Conservation (phyloP, 1,140 invertebrate species). For the Drosophila repletoides region DNA sequence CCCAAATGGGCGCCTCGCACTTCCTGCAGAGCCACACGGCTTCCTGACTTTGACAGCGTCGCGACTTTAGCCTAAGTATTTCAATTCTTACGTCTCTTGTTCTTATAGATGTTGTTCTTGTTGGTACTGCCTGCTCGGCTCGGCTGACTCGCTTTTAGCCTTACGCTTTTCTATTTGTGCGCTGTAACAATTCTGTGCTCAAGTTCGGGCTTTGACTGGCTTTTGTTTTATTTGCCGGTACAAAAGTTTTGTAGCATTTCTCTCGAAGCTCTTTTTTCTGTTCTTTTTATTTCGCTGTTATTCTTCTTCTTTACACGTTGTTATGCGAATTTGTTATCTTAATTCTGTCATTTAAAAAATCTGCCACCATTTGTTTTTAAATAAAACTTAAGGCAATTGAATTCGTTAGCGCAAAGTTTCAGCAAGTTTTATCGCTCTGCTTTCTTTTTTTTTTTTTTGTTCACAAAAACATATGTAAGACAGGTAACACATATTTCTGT, state of each 20-base stretch:
- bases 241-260: constrained; percentile 61
- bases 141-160: constrained; percentile 11
- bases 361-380: constrained; percentile 70
- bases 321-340: constrained; percentile 75
- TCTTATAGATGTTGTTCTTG: constrained; percentile 41
- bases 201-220: constrained; percentile 46
- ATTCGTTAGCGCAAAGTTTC: constrained; percentile 55
- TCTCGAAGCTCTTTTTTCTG: constrained; percentile 28
- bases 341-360: constrained; percentile 78
- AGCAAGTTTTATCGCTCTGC: constrained; percentile 27
- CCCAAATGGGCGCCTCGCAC: constrained; percentile 37
- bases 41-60: constrained; percentile 73
- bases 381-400: constrained; percentile 75
- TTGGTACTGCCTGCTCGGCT: constrained; percentile 33
- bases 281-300: constrained; percentile 30
- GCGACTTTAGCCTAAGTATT: constrained; percentile 76
- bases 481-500: no score
- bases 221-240: constrained; percentile 63
- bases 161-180: constrained; percentile 61
- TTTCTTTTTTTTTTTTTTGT: no score
- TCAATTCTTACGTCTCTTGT: constrained; percentile 43
- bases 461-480: no score
- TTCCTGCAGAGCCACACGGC: constrained; percentile 45
- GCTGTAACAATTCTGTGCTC: constrained; percentile 59
- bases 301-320: constrained; percentile 26